Evolutionary conservation across 1,140 invertebrate species (phyloP), one percentile per base, ranked within the genome.

Genomic region (Antheraea mylitta): DNA sequence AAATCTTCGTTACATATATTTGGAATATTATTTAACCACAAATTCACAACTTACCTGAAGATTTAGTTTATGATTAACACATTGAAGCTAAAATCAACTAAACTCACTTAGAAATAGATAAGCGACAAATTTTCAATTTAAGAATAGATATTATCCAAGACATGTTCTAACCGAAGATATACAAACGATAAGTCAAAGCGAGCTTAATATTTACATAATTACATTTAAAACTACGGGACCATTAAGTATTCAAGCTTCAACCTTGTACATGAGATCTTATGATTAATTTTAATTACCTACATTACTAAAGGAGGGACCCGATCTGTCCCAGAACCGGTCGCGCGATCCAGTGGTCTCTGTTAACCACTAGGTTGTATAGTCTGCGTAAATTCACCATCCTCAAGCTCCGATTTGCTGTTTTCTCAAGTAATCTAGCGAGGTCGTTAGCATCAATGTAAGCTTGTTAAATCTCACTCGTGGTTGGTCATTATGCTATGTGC

Each of bases 341-440:
- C 0, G 11, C 61, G 61, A 30, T 13, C 10, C 8, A 37, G 36
- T 63, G 37, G 22, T 63, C 37, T 63, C 22, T 37, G 45, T 63
- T 63, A 63, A 63, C 61, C 16, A 63, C 61, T 63, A 10, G 22
- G 61, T 63, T 36, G 61, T 37, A 37, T 11, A 30, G 61, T 30
- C 61, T 63, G 37, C 61, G 61, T 63, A 36, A 63, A 63, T 63
- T 63, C 61, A 10, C n/a, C 61, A 37, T 53, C 45, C 45, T 37
- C 61, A 63, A 36, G 61, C 61, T 36, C 37, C 22, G 61, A 63
- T 37, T 63, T 63, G 61, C 58, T 61, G 59, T 22, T 42, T 42
- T 19, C 59, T 18, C 19, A 13, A 11, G 18, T 19, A 61, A 19
- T 61, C 11, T 61, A 8, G 11, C 18, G 2, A 13, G 18, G 18